These are phyloP conservation scores for Tragelaphus oryx DNA, from an alignment of 2,797 vertebrate genomes.

Conservation along the genomic window DNA sequence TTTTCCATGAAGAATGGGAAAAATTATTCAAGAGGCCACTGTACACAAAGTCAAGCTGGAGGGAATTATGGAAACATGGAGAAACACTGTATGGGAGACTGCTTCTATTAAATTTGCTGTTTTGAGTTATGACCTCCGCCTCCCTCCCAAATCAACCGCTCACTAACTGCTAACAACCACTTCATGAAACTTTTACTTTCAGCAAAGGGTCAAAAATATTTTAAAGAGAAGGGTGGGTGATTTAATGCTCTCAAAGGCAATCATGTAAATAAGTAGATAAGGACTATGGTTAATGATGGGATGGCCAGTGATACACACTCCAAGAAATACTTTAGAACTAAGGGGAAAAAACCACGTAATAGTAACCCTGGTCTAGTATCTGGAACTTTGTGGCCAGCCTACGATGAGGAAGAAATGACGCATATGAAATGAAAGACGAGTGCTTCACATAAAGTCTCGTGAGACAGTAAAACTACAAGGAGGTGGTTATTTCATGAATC, in stretches of 20 bases:
- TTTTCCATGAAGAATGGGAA: not conserved
- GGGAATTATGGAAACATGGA: not conserved
- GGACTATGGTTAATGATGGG: not conserved
- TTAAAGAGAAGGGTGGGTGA: not conserved
- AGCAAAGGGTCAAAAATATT: not conserved
- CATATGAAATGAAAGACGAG: conserved; percentile 63
- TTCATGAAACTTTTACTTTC: not conserved
- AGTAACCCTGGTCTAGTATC: conserved; percentile 82
- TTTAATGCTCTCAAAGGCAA: not conserved
- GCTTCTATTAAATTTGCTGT: not conserved
- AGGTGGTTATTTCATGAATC: not conserved
- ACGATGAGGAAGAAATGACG: conserved; percentile 70
- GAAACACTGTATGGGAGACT: not conserved
- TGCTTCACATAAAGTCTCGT: conserved; percentile 40
- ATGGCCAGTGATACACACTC: not conserved
- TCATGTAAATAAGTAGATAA: not conserved
- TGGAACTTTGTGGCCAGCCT: conserved; percentile 77
- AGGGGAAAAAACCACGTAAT: conserved; percentile 58
- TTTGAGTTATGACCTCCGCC: not conserved
- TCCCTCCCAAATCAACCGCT: not conserved
- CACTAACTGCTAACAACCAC: not conserved
- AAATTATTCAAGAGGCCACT: not conserved
- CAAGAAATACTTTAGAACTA: not conserved
- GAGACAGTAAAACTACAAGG: conserved; percentile 7
- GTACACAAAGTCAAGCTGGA: not conserved